Percentiles rank a stretch among this genome's conserved stretches.
These are phyloP conservation scores for Ylistrum balloti DNA, from an alignment of 1,140 invertebrate genomes.

Conservation along the genomic window DNA sequence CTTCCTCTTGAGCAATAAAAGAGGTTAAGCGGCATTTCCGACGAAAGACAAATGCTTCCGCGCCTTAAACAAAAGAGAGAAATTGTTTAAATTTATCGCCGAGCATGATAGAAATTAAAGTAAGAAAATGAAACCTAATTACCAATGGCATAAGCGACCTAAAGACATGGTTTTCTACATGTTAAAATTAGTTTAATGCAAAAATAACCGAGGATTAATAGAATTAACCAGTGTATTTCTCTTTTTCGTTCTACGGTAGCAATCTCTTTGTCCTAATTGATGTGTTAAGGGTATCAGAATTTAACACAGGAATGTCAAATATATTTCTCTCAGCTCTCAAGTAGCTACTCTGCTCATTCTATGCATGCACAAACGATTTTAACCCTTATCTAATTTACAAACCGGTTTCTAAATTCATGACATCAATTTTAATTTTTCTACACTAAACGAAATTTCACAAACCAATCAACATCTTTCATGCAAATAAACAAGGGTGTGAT, in stretches of 20 bases:
- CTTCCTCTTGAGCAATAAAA: slow-evolving; percentile 34
- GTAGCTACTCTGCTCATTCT: neutral
- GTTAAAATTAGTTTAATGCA: slow-evolving; percentile 40
- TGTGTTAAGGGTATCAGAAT: neutral
- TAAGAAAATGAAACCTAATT: slow-evolving; percentile 40
- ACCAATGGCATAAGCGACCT: slow-evolving; percentile 8
- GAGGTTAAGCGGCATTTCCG: slow-evolving; percentile 24
- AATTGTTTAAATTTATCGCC: slow-evolving; percentile 40
- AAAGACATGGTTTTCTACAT: slow-evolving; percentile 34
- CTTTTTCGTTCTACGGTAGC: slow-evolving; percentile 35
- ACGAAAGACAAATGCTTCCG: slow-evolving; percentile 21
- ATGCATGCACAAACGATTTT: slow-evolving; percentile 17
- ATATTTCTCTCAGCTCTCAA: slow-evolving; percentile 27
- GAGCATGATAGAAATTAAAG: slow-evolving; percentile 39
- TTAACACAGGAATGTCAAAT: slow-evolving; percentile 34
- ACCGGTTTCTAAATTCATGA: slow-evolving; percentile 23
- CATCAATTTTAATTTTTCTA: slow-evolving; percentile 23
- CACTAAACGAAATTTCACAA: slow-evolving; percentile 18
- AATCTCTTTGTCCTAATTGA: slow-evolving; percentile 39
- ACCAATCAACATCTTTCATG: slow-evolving; percentile 39
- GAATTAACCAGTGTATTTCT: neutral
- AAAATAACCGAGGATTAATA: slow-evolving; percentile 27
- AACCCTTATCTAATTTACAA: slow-evolving; percentile 8
- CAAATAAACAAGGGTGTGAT: slow-evolving; percentile 31
- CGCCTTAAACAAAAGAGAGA: slow-evolving; percentile 32